Conservation (phyloP, 2,797 vertebrate species). For the Micromesistius poutassou region DNA sequence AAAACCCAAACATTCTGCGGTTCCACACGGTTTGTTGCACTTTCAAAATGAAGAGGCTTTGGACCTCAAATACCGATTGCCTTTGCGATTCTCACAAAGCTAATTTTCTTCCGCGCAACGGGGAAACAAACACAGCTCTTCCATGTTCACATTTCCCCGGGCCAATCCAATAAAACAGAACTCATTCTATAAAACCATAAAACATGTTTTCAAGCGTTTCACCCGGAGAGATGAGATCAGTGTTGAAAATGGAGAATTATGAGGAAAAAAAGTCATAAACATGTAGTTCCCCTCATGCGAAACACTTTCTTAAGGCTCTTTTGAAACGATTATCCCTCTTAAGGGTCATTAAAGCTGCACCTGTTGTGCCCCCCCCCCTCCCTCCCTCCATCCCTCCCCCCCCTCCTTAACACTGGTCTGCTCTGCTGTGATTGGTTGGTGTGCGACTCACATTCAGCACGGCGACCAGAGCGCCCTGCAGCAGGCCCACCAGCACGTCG, state of each 20-base stretch:
- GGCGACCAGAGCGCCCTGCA: slow-evolving; percentile 87
- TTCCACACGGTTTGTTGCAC: neutral
- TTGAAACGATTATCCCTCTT: neutral
- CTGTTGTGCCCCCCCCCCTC: neutral
- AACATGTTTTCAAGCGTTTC: neutral
- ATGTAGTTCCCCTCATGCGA: neutral
- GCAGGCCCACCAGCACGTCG: slow-evolving; percentile 85
- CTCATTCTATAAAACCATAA: neutral
- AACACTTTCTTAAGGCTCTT: neutral
- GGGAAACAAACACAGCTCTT: neutral
- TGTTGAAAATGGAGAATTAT: neutral
- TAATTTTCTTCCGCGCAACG: neutral
- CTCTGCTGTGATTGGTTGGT: neutral
- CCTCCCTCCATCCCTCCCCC: too few species aligned
- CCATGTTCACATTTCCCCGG: neutral
- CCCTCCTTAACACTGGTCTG: neutral
- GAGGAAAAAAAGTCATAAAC: neutral
- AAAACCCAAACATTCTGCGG: neutral
- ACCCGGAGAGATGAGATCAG: neutral
- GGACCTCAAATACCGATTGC: neutral
- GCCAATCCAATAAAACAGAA: neutral
- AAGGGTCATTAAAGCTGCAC: neutral
- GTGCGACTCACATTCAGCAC: slow-evolving; percentile 77
- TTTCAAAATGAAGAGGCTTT: neutral
- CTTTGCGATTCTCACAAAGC: neutral